A percentile compares a stretch with the other conserved stretches of the same genome.
These are phyloP conservation scores for Vulpes ferrilata DNA, from an alignment of 2,113 vertebrate genomes.

Conservation along the genomic window DNA sequence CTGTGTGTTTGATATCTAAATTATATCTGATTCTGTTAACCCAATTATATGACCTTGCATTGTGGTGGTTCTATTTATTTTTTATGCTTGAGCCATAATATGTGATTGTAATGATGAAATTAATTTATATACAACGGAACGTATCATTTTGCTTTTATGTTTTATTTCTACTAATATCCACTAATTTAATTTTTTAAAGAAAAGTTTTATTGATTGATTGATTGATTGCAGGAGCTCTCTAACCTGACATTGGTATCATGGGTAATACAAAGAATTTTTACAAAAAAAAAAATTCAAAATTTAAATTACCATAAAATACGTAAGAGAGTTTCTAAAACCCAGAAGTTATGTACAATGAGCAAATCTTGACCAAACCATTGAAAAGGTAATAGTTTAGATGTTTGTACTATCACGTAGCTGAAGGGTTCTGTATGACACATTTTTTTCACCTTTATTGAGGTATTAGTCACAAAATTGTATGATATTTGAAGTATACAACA, in stretches of 20 bases:
- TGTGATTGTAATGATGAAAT: neutral
- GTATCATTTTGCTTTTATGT: neutral
- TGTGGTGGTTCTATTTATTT: neutral
- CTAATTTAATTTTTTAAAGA: neutral
- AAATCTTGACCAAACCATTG: neutral
- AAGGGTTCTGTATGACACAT: neutral
- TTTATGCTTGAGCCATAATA: neutral
- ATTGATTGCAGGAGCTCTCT: neutral
- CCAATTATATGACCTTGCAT: neutral
- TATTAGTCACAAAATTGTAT: neutral
- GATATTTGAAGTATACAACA: neutral
- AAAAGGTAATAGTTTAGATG: neutral
- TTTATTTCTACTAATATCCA: neutral
- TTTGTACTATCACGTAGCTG: neutral
- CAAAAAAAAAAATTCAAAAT: neutral
- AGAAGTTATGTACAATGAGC: neutral
- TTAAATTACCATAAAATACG: neutral
- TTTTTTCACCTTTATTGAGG: neutral
- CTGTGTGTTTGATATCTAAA: neutral
- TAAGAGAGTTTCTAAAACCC: neutral
- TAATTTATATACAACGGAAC: neutral
- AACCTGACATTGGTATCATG: neutral
- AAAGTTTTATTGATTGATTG: too few species aligned
- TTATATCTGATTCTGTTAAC: neutral
- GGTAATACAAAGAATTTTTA: neutral